Conservation (phyloP, 2,113 vertebrate genomes). For the Lycaon pictus region DNA sequence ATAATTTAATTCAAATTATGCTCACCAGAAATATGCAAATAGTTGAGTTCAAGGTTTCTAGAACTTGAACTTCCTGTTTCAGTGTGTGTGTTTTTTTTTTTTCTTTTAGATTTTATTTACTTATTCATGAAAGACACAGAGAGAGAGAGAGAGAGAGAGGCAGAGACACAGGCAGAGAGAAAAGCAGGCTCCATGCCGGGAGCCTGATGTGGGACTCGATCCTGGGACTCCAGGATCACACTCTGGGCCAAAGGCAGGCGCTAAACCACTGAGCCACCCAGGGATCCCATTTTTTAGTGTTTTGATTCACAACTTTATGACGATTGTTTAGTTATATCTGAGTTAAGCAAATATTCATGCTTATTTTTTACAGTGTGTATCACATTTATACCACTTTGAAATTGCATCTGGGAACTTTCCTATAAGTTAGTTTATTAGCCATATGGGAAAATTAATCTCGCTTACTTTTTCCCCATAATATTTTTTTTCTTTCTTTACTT, state of each 20-base stretch:
- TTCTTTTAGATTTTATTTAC: too few species aligned
- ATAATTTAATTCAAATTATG: conserved; percentile 13
- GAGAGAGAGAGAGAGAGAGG: too few species aligned
- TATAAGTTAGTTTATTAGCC: background rate
- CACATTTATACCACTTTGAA: background rate
- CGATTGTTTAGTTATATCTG: background rate
- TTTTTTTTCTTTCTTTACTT: background rate
- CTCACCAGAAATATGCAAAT: background rate
- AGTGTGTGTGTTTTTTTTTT: background rate
- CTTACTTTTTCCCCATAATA: background rate
- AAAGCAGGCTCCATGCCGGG: too few species aligned
- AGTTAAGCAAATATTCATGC: background rate
- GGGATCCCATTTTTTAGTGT: background rate
- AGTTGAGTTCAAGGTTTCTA: background rate
- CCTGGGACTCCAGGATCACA: too few species aligned
- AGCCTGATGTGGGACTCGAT: too few species aligned
- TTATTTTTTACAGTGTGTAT: background rate
- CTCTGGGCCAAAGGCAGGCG: too few species aligned
- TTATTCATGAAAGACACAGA: too few species aligned
- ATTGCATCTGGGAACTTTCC: background rate
- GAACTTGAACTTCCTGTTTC: background rate
- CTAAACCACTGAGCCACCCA: too few species aligned
- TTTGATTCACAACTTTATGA: background rate
- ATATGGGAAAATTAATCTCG: background rate
- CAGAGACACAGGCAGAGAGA: too few species aligned